Conservation (phyloP, 1,140 invertebrate genomes). For the Onthophagus taurus region DNA sequence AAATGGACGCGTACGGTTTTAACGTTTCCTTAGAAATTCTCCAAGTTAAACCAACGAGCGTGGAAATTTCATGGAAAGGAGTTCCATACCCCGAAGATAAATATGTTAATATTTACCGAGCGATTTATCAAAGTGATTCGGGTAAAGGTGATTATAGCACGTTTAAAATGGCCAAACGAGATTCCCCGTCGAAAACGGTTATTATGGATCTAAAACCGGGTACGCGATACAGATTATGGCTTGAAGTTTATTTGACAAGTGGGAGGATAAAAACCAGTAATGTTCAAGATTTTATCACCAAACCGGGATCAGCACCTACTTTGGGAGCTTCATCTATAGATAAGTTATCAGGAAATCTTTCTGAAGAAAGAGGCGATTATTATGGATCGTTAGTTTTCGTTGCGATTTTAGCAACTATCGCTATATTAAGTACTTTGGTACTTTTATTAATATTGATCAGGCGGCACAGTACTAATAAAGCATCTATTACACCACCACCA, state of each 20-base stretch:
- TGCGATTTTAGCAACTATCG: constrained; percentile 74
- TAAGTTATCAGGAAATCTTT: constrained; percentile 47
- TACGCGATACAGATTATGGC: constrained; percentile 73
- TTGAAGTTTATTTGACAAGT: constrained; percentile 80
- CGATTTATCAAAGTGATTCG: constrained; percentile 69
- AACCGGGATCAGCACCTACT: constrained; percentile 53
- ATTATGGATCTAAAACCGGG: constrained; percentile 68
- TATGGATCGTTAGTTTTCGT: constrained; percentile 80
- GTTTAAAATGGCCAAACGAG: constrained; percentile 75
- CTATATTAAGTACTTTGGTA: constrained; percentile 69
- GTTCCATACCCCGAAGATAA: constrained; percentile 80
- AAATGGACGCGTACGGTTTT: constrained; percentile 56
- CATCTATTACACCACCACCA: constrained; percentile 56
- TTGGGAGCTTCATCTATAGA: constrained; percentile 44
- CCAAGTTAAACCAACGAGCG: constrained; percentile 61
- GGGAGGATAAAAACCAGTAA: constrained; percentile 82
- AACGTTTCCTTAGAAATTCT: constrained; percentile 64
- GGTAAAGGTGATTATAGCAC: constrained; percentile 68
- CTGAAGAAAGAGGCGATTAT: constrained; percentile 58
- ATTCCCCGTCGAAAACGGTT: constrained; percentile 58
- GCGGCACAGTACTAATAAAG: constrained; percentile 56
- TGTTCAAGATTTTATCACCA: constrained; percentile 78
- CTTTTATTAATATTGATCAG: constrained; percentile 69
- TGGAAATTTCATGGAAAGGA: constrained; percentile 70
- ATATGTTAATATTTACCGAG: constrained; percentile 82